Percentiles rank a stretch among this genome's conserved stretches.
These are phyloP conservation scores for Leptopilina syphax DNA, from an alignment of 2,888 invertebrate species.

Conservation along the genomic window DNA sequence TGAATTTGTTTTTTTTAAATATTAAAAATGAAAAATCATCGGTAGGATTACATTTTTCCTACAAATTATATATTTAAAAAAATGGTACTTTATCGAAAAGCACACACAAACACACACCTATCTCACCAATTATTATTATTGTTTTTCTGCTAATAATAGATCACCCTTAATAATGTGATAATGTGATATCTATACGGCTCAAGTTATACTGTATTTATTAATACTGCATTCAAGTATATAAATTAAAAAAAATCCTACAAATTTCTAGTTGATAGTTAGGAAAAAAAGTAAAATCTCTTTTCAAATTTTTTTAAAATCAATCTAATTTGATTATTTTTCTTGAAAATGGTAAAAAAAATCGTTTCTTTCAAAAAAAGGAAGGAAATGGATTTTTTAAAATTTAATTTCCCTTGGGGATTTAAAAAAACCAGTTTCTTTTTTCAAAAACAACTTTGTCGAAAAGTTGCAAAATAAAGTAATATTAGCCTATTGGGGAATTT, in stretches of 20 bases:
- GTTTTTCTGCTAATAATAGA: not conserved
- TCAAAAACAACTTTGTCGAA: too few relatives aligned
- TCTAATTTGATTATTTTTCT: too few relatives aligned
- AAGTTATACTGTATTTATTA: not conserved
- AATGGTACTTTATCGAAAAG: slow-evolving; percentile 4
- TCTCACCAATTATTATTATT: not conserved
- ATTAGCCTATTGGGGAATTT: too few relatives aligned
- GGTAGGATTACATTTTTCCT: slow-evolving; percentile 26
- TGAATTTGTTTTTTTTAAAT: slow-evolving; percentile 37
- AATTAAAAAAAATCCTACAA: not conserved
- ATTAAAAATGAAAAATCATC: not conserved
- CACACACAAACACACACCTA: slow-evolving; percentile 5
- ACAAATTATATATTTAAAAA: not conserved
- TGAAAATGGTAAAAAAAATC: too few relatives aligned
- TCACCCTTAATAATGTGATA: not conserved
- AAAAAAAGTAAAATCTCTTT: too few relatives aligned
- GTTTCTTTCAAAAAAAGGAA: too few relatives aligned
- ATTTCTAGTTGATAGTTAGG: too few relatives aligned
- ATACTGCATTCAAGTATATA: not conserved
- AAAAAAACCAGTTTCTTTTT: too few relatives aligned
- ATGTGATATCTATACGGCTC: slow-evolving; percentile 5
- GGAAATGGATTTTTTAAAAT: too few relatives aligned
- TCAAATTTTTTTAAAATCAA: too few relatives aligned
- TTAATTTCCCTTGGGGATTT: too few relatives aligned
- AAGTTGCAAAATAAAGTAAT: too few relatives aligned